Conservation (phyloP, 2,797 vertebrate genomes). For the Poecilia gillii region DNA sequence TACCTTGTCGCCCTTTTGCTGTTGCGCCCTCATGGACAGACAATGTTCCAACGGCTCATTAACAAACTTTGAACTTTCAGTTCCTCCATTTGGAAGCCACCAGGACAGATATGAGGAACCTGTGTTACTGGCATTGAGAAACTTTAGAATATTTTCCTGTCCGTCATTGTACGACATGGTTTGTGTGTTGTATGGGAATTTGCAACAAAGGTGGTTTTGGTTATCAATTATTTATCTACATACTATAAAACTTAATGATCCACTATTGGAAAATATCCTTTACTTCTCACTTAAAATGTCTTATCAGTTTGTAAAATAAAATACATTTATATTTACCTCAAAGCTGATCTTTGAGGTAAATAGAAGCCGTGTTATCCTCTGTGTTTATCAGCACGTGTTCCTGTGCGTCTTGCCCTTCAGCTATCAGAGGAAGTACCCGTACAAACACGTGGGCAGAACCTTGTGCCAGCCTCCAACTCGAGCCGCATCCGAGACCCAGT, state of each 20-base stretch:
- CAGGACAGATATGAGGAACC: neutral
- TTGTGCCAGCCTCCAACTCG: constrained; percentile 92
- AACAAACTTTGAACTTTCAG: constrained; percentile 59
- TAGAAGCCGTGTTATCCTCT: neutral
- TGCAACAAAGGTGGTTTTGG: neutral
- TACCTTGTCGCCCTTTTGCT: neutral
- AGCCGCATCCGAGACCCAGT: constrained; percentile 86
- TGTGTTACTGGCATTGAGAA: neutral
- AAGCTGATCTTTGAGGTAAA: neutral
- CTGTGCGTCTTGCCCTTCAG: constrained; percentile 63
- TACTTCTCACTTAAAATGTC: neutral
- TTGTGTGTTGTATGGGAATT: neutral
- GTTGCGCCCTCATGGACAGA: neutral
- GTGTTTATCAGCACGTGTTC: neutral
- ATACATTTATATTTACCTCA: neutral
- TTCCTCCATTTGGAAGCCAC: constrained; percentile 40
- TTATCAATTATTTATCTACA: neutral
- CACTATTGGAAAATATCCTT: neutral
- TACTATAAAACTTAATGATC: neutral
- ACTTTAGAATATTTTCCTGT: neutral
- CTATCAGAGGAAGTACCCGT: constrained; percentile 94
- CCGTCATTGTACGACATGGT: neutral
- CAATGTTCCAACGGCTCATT: constrained; percentile 4
- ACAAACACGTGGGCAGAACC: constrained; percentile 91
- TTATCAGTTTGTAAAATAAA: neutral